These are phyloP conservation scores for Idaea straminata DNA, from an alignment of 2,888 invertebrate species.

Conservation along the genomic window DNA sequence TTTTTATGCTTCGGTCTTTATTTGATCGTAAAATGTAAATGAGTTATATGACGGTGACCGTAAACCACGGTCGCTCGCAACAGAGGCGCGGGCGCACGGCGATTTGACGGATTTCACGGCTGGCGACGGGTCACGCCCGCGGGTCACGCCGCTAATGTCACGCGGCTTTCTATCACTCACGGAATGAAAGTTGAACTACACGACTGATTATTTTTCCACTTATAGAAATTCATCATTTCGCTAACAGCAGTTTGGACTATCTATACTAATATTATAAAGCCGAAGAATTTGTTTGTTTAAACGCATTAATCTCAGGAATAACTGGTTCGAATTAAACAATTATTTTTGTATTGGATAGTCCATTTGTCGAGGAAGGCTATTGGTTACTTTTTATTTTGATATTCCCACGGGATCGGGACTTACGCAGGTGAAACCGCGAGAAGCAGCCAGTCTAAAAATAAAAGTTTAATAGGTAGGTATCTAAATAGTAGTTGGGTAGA, in stretches of 20 bases:
- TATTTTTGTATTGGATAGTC: too few species aligned
- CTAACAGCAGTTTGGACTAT: background rate
- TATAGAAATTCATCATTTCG: slow-evolving; percentile 16
- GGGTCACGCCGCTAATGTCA: slow-evolving; percentile 73
- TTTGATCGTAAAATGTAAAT: slow-evolving; percentile 35
- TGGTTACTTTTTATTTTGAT: too few species aligned
- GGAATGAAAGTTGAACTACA: slow-evolving; percentile 59
- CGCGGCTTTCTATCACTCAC: slow-evolving; percentile 69
- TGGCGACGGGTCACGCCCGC: slow-evolving; percentile 63
- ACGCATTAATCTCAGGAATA: too few species aligned
- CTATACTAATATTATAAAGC: too few species aligned
- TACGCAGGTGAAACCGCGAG: too few species aligned
- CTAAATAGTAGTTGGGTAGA: too few species aligned
- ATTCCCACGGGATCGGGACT: too few species aligned
- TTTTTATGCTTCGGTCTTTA: background rate
- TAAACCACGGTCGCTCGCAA: slow-evolving; percentile 41
- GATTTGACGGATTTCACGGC: slow-evolving; percentile 77
- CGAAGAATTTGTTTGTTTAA: too few species aligned
- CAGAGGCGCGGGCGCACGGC: slow-evolving; percentile 69
- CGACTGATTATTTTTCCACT: slow-evolving; percentile 31
- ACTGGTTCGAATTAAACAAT: too few species aligned
- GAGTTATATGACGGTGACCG: slow-evolving; percentile 30
- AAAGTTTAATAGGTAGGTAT: too few species aligned
- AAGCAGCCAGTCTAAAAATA: too few species aligned
- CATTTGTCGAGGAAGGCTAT: too few species aligned